A percentile compares a stretch with the other conserved stretches of the same genome.
phyloP scores from a whole-genome alignment of 92 coral and sea anemone genomes.

The Epizoanthus stellaris region DNA sequence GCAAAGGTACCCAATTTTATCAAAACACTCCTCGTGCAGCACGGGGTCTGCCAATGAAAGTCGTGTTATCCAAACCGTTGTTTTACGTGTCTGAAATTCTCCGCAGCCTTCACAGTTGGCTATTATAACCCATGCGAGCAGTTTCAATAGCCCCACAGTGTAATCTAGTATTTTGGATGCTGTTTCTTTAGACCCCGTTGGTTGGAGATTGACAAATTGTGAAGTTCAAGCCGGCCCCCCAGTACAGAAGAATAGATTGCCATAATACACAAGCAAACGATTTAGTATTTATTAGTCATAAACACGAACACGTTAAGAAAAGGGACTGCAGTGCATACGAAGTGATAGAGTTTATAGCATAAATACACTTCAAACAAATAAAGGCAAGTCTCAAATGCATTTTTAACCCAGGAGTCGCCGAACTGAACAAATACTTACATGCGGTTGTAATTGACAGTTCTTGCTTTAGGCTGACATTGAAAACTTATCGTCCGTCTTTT shows the following conservation, averaged over 20 bases:
- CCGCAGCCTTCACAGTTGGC: slow-evolving; percentile 6
- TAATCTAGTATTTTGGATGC: slow-evolving; percentile 14
- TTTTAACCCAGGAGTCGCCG: slow-evolving; percentile 2
- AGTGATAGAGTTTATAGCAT: neutral
- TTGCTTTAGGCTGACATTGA: neutral
- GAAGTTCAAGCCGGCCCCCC: slow-evolving; percentile 11
- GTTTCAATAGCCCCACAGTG: neutral
- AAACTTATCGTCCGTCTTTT: neutral
- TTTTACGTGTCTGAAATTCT: neutral
- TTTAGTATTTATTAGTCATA: neutral
- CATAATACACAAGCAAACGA: neutral
- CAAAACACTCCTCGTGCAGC: neutral
- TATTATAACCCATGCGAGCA: neutral
- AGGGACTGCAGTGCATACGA: neutral
- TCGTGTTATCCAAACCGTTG: neutral
- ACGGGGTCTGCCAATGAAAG: neutral
- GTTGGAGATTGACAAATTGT: slow-evolving; percentile 4
- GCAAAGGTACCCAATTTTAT: neutral
- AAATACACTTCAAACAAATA: neutral
- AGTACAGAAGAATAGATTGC: neutral
- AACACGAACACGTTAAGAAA: neutral
- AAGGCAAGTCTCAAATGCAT: neutral
- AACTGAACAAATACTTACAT: slow-evolving; percentile 5
- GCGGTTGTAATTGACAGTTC: neutral
- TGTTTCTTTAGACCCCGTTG: slow-evolving; percentile 4